Evolutionary conservation across 1,140 invertebrate species (phyloP), one percentile per base, ranked within the genome.

Genomic region (Eupeodes corollae): DNA sequence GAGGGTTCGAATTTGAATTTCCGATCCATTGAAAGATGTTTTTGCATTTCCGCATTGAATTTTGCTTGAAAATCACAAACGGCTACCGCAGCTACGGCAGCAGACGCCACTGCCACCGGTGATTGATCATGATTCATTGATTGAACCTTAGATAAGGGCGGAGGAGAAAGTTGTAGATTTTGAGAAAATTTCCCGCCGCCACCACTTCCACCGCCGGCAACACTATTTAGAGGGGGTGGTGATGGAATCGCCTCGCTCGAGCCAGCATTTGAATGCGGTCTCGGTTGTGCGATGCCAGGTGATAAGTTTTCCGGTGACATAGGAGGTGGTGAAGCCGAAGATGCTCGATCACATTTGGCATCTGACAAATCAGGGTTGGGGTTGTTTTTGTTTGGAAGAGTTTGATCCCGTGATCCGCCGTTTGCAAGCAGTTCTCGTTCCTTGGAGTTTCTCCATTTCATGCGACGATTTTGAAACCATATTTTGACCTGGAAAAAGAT

Each of bases 401-500:
- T 96, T 66, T 96, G 91, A 61, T 97, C 92, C 15, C 93, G 75
- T 9, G 88, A 91, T 5, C 93, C 92, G 0, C 92, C 92, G 15
- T 79, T 83, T 5, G 92, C 93, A 39, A 98, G 71, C 1, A 98
- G 74, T 70, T 98, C 93, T 14, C 93, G 75, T 67, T 98, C 94
- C 70, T 97, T 98, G 9, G 89, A 94, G 69, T 98, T 98, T 9
- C 94, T 76, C 91, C 91, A 95, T 69, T 95, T 95, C 90, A 94
- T 95, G 42, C 91, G 79, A 1, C 91, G 78, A 64, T 94, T 95
- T 79, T 95, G 90, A 68, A 94, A 94, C 91, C 90, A 94, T 50
- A 94, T 94, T 74, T 93, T 94, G 48, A 94, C 90, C 90, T 94
- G 74, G 13, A 75, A 78, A 57, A 51, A 58, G 37, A 42, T 41